Base-by-base conservation (phyloP, 1,140 invertebrate species). In the Anoplophora glabripennis region DNA sequence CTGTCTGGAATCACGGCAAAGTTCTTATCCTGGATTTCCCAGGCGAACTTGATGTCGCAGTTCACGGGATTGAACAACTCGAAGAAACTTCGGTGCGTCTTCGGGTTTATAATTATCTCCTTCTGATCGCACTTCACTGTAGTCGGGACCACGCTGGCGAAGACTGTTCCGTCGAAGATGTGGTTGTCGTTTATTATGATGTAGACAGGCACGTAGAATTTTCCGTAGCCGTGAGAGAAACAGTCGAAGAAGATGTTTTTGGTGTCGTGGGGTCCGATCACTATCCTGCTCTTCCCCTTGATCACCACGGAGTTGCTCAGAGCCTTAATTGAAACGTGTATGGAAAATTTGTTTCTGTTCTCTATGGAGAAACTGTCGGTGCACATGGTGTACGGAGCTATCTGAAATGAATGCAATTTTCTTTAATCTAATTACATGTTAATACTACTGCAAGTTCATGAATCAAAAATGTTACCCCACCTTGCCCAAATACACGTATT, bases 51-150 rank as follows among this genome's bases (percentile, higher is more conserved):
- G 9, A 66, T 60, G 21, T 45, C 48, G 15, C 59, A 59, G 47
- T 68, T 68, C 4, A 68, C 55, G 2, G 61, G 60, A 49, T 68
- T 68, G 12, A 35, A 21, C 14, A 68, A 12, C 48, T 68, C 61
- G n/a, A 68, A 52, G 46, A 58, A 61, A 0, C 51, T 47, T 1
- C 28, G 41, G 33, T 65, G 53, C 14, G 47, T 49, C 1, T 33
- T 51, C 3, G 58, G 49, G 9, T 37, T 37, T n/a, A 61, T 61
- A 3, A 12, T 21, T 15, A 65, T 49, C 18, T 61, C 44, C 42
- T 44, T 61, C n/a, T 34, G 53, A 1, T 36, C 7, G 14, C 56
- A 49, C 14, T 53, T 48, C 0, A 67, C 56, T 0, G 61, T 64
- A 21, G 59, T 65, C 9, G 65, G 51, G 1, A 61, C 63, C 28